A percentile compares a stretch with the other conserved stretches of the same genome.
Conservation (phyloP, 2,888 invertebrate species). For the Neria commutata region DNA sequence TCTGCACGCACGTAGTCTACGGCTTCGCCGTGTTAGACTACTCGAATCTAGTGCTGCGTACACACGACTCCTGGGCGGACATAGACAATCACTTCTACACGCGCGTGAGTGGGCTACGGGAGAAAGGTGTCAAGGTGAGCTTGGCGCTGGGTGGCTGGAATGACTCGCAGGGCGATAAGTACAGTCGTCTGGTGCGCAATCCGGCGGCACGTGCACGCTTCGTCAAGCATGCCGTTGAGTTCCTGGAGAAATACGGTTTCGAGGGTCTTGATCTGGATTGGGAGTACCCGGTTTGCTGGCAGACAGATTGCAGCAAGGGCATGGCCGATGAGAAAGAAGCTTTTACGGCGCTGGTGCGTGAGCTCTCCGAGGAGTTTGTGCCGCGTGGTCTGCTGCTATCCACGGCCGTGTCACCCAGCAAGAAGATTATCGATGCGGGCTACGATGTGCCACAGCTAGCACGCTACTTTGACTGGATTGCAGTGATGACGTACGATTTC, state of each 20-base stretch:
- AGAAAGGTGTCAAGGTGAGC: slow-evolving; percentile 81
- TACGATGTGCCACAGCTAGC: slow-evolving; percentile 82
- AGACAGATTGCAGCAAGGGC: slow-evolving; percentile 86
- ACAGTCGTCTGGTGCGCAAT: slow-evolving; percentile 81
- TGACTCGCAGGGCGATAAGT: slow-evolving; percentile 89
- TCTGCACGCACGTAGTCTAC: slow-evolving; percentile 92
- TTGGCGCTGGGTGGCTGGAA: slow-evolving; percentile 96
- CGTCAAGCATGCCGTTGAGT: slow-evolving; percentile 75
- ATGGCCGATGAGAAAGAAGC: slow-evolving; percentile 82
- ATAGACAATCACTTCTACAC: slow-evolving; percentile 88
- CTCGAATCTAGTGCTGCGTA: slow-evolving; percentile 76
- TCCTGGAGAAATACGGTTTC: slow-evolving; percentile 80
- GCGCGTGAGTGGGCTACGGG: slow-evolving; percentile 78
- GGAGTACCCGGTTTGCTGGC: slow-evolving; percentile 80
- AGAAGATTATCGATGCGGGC: slow-evolving; percentile 83
- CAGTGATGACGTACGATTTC: slow-evolving; percentile 91
- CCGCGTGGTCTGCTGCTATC: slow-evolving; percentile 76
- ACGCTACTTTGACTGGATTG: slow-evolving; percentile 83
- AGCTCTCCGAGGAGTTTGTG: slow-evolving; percentile 72
- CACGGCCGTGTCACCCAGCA: slow-evolving; percentile 86
- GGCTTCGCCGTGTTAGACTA: slow-evolving; percentile 91
- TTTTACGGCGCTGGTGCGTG: slow-evolving; percentile 76
- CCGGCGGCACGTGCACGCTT: slow-evolving; percentile 76
- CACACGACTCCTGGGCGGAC: slow-evolving; percentile 91
- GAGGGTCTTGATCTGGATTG: slow-evolving; percentile 95